Evolutionary conservation across 2,797 vertebrate species (phyloP).

Genomic region (Holocentrus rufus): DNA sequence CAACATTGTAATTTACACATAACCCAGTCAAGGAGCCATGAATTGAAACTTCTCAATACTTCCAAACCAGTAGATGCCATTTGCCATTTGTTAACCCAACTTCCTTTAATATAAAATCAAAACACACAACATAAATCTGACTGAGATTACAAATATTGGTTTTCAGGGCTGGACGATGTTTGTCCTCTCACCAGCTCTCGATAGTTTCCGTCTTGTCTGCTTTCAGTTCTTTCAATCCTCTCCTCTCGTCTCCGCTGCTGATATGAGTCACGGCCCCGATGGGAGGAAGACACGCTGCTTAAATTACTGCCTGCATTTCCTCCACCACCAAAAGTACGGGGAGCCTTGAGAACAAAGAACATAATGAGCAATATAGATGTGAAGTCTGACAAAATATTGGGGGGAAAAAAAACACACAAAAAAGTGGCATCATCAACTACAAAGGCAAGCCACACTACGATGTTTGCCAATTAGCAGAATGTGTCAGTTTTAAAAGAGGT

Average conservation of each 20-base stretch:
- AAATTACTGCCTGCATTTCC: conserved; percentile 92
- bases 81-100: background rate
- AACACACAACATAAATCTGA: too few relatives aligned
- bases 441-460: too few relatives aligned
- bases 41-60: conserved; percentile 50
- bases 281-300: conserved; percentile 80
- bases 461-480: too few relatives aligned
- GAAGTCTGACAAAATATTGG: background rate
- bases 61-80: conserved; percentile 14
- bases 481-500: too few relatives aligned
- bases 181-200: conserved; percentile 90
- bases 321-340: conserved; percentile 94
- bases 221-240: conserved; percentile 81
- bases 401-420: background rate
- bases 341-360: conserved; percentile 66
- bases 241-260: conserved; percentile 87
- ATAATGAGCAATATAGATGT: conserved; percentile 41
- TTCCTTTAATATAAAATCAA: background rate
- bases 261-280: conserved; percentile 86
- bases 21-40: conserved; percentile 46
- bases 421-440: too few relatives aligned
- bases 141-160: background rate
- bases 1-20: conserved; percentile 44
- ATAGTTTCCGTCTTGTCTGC: conserved; percentile 88
- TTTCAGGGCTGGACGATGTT: conserved; percentile 13